Evolutionary conservation across 2,113 vertebrate genomes (phyloP).

Genomic region (Diglossa brunneiventris): DNA sequence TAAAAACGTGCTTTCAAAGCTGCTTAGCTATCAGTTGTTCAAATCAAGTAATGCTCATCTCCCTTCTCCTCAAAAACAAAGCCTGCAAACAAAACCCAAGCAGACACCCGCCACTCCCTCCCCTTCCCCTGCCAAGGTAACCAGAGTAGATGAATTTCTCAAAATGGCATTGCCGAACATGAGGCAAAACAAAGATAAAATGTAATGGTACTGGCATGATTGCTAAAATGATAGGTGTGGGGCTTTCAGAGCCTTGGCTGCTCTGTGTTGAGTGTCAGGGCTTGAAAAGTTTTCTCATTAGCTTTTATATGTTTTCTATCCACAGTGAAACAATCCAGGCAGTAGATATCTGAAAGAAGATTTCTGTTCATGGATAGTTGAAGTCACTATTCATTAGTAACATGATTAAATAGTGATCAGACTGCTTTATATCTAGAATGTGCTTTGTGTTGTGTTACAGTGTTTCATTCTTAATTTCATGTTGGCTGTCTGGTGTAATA

Average conservation of each 20-base stretch:
- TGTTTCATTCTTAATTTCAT: neutral
- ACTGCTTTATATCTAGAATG: neutral
- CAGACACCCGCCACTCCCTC: neutral
- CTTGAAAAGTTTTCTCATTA: neutral
- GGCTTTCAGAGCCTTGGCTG: neutral
- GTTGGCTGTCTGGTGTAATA: neutral
- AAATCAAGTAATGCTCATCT: neutral
- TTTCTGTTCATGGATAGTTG: neutral
- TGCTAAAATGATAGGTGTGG: neutral
- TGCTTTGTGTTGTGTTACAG: neutral
- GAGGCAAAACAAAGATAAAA: neutral
- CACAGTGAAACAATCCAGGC: neutral
- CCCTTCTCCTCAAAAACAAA: neutral
- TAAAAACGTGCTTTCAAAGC: neutral
- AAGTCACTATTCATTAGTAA: neutral
- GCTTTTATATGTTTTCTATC: neutral
- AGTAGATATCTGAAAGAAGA: neutral
- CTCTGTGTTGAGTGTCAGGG: neutral
- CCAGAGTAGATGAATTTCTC: neutral
- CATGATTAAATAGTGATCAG: neutral
- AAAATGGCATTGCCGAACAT: neutral
- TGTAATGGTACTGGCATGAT: neutral
- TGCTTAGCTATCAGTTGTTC: neutral
- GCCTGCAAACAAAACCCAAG: neutral
- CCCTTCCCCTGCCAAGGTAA: neutral